Percentiles rank a stretch among this genome's conserved stretches.
phyloP scores from a whole-genome alignment of 1,140 invertebrate genomes.

The Mamestra configurata region DNA sequence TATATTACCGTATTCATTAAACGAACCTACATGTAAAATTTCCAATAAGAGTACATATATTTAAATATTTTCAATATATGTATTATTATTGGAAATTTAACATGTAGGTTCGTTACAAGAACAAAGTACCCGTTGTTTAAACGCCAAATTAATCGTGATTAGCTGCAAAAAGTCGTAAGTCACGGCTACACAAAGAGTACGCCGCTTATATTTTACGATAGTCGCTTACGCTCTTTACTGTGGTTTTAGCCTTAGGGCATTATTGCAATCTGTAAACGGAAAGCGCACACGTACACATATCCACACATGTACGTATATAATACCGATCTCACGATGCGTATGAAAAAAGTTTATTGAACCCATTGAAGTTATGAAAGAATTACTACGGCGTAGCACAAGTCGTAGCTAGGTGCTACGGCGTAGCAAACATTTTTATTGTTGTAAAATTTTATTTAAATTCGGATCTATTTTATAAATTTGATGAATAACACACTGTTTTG shows the following conservation, averaged over 20 bases:
- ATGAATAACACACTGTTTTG: no score
- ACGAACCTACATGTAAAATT: no score
- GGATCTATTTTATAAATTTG: no score
- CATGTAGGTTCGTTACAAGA: no score
- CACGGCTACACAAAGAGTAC: background rate
- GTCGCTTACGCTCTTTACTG: background rate
- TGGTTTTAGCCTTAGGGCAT: constrained; percentile 12
- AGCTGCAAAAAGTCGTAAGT: no score
- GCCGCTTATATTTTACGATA: background rate
- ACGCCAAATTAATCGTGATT: no score
- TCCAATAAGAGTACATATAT: no score
- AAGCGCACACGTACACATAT: constrained; percentile 1
- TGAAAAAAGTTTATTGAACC: background rate
- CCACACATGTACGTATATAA: background rate
- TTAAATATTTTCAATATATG: no score
- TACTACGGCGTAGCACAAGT: background rate
- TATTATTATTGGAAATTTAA: no score
- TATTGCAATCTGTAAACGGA: constrained; percentile 36
- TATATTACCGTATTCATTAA: no score
- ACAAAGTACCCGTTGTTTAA: no score
- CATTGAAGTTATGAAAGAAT: background rate
- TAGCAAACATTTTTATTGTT: background rate
- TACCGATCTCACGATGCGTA: background rate
- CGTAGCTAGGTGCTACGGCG: background rate
- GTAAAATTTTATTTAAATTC: no score